Conservation (phyloP, 2,797 vertebrate species). For the Hydrolagus colliei region DNA sequence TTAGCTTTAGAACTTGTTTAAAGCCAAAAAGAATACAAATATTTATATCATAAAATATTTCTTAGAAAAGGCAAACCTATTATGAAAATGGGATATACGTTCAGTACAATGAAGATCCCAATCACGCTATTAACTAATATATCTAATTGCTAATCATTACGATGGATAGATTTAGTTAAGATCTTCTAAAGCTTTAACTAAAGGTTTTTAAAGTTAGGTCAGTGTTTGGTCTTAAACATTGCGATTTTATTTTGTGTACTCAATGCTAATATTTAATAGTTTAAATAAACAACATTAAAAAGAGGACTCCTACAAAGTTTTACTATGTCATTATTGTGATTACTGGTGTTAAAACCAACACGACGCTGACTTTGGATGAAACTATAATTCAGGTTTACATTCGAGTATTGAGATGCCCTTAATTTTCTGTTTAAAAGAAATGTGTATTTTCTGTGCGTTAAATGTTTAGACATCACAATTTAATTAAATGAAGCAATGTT, state of each 20-base stretch:
- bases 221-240: no score
- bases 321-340: background rate
- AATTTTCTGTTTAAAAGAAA: no score
- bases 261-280: no score
- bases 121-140: conserved; percentile 22
- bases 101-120: conserved; percentile 18
- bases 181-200: conserved; percentile 22
- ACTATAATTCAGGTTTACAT: background rate
- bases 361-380: background rate
- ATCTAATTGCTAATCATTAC: conserved; percentile 27
- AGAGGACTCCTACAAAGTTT: background rate
- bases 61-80: conserved; percentile 29
- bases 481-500: background rate
- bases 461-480: background rate
- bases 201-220: background rate
- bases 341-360: background rate
- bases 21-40: conserved; percentile 16
- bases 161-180: conserved; percentile 18
- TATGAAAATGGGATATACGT: conserved; percentile 24
- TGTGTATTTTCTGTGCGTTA: background rate
- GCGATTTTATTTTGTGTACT: no score
- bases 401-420: background rate
- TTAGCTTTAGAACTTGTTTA: conserved; percentile 14
- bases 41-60: conserved; percentile 23
- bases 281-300: conserved; percentile 25